A percentile compares a stretch with the other conserved stretches of the same genome.
Evolutionary conservation across 2,888 invertebrate genomes (phyloP).

Genomic region (Cheilosia impressa): DNA sequence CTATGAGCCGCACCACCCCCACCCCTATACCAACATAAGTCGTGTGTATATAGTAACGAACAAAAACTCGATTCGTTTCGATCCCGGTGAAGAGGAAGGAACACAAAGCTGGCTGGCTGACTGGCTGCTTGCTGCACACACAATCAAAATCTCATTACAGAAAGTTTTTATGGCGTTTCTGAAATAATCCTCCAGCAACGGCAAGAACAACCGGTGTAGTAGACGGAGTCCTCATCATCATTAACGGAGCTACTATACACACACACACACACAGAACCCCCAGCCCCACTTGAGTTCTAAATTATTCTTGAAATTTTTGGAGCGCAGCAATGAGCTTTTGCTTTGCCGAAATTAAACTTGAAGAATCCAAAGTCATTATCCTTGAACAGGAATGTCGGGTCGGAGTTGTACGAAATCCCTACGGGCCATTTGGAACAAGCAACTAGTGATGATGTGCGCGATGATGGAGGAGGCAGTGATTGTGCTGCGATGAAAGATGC

Average conservation of each 20-base stretch:
- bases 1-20: conserved; percentile 29
- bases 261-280: neutral
- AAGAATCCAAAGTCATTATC: conserved; percentile 67
- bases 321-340: conserved; percentile 50
- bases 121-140: conserved; percentile 52
- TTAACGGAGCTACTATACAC: conserved; percentile 44
- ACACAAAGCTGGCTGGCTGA: conserved; percentile 27
- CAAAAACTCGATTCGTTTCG: conserved; percentile 67
- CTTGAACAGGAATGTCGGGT: conserved; percentile 35
- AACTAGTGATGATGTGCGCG: conserved; percentile 45
- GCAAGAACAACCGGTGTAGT: conserved; percentile 2
- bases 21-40: conserved; percentile 37
- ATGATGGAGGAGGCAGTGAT: conserved; percentile 15
- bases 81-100: conserved; percentile 49
- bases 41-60: conserved; percentile 25
- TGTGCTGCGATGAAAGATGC: conserved; percentile 9
- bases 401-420: conserved; percentile 27
- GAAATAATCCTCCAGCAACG: conserved; percentile 67
- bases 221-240: conserved; percentile 51
- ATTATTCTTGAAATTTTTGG: conserved; percentile 58
- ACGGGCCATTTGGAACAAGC: conserved; percentile 43
- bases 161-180: conserved; percentile 68
- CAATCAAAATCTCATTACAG: conserved; percentile 74
- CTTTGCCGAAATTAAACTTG: conserved; percentile 54
- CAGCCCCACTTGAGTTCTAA: conserved; percentile 24